Percentiles rank a stretch among this genome's conserved stretches.
These are phyloP conservation scores for Schmidtea mediterranea DNA, from an alignment of 1,140 invertebrate genomes.

Conservation along the genomic window DNA sequence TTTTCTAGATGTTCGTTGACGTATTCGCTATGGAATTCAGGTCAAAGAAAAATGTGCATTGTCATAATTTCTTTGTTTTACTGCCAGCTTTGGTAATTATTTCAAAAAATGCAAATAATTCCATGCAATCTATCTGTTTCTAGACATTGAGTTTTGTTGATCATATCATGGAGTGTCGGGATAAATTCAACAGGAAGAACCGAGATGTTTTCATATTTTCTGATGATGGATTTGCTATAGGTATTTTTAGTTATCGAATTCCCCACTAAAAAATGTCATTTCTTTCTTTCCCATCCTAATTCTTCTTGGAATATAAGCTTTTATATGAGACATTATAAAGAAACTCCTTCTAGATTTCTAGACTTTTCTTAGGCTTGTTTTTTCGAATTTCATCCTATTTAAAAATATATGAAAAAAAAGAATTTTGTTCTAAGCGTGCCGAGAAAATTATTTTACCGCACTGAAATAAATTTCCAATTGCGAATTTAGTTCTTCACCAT, in stretches of 20 bases:
- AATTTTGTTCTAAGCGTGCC: no score
- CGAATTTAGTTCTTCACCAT: no score
- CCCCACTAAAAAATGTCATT: no score
- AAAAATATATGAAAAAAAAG: no score
- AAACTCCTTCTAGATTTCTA: no score
- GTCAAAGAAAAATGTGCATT: constrained; percentile 54
- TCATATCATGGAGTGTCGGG: constrained; percentile 62
- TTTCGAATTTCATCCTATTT: no score
- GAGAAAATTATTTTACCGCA: no score
- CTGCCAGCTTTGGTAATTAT: constrained; percentile 45
- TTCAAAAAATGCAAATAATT: neutral
- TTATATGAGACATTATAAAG: no score
- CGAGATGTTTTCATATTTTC: constrained; percentile 61
- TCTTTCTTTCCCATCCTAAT: no score
- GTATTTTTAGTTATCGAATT: constrained; percentile 26
- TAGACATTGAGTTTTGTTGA: constrained; percentile 72
- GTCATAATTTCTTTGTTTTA: constrained; percentile 73
- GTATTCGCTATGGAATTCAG: constrained; percentile 66
- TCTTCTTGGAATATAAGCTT: no score
- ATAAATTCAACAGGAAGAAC: constrained; percentile 52
- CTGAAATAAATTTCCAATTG: no score
- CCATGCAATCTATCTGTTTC: constrained; percentile 8
- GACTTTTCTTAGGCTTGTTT: no score
- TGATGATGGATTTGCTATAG: constrained; percentile 92
- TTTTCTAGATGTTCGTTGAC: constrained; percentile 46